These are phyloP conservation scores for Dynastes tityus DNA, from an alignment of 2,888 invertebrate species.

Conservation along the genomic window DNA sequence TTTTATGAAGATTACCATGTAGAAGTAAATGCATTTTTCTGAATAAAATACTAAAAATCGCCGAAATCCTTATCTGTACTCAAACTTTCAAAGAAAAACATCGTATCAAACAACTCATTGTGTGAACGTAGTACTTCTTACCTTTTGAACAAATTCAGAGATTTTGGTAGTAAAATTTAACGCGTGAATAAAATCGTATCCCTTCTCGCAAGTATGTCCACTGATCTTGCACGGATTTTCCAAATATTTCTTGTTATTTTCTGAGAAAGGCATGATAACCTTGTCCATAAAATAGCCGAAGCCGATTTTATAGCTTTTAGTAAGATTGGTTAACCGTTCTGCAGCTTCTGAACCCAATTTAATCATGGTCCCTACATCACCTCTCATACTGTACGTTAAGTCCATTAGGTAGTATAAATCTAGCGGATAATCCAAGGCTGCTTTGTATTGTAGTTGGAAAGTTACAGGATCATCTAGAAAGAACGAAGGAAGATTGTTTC, in stretches of 20 bases:
- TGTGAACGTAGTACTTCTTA: constrained; percentile 38
- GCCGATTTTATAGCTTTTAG: constrained; percentile 82
- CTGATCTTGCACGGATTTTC: constrained; percentile 77
- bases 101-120: too few relatives aligned
- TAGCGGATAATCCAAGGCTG: constrained; percentile 88
- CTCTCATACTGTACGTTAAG: constrained; percentile 90
- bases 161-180: constrained; percentile 76
- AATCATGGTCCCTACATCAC: constrained; percentile 86
- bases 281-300: constrained; percentile 88
- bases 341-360: constrained; percentile 77
- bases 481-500: background rate
- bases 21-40: too few relatives aligned
- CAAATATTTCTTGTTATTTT: constrained; percentile 68
- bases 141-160: constrained; percentile 71
- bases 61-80: too few relatives aligned
- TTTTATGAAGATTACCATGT: too few relatives aligned
- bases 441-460: constrained; percentile 79
- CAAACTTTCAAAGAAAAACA: background rate
- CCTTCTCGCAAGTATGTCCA: constrained; percentile 78
- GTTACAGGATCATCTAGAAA: constrained; percentile 74
- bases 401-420: constrained; percentile 95
- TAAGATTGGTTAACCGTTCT: constrained; percentile 76
- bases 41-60: too few relatives aligned
- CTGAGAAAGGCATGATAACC: constrained; percentile 81
- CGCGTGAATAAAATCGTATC: constrained; percentile 88